Percentiles rank a stretch among this genome's conserved stretches.
Evolutionary conservation across 2,888 invertebrate species (phyloP).

Genomic region (Punctoribates punctum): DNA sequence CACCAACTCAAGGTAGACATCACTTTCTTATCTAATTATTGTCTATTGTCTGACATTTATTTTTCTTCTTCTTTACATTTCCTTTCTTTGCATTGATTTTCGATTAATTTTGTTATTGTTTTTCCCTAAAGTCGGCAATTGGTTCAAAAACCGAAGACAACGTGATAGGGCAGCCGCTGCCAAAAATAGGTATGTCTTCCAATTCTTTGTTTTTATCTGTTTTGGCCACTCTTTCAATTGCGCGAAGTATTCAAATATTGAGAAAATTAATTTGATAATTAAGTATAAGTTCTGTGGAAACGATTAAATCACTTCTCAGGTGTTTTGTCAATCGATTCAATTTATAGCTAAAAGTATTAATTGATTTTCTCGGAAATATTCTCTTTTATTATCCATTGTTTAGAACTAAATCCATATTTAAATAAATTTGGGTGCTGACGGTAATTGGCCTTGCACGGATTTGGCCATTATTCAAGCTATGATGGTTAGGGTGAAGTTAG

Average conservation of each 20-base stretch:
- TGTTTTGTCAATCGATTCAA: not conserved
- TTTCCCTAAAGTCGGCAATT: slow-evolving; percentile 67
- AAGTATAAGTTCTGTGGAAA: too few relatives aligned
- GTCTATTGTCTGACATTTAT: not conserved
- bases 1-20: slow-evolving; percentile 68
- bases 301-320: not conserved
- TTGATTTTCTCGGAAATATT: not conserved
- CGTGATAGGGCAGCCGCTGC: slow-evolving; percentile 86
- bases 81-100: not conserved
- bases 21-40: not conserved
- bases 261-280: too few relatives aligned
- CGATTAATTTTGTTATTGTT: not conserved
- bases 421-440: too few relatives aligned
- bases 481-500: too few relatives aligned
- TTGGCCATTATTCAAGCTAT: too few relatives aligned
- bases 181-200: slow-evolving; percentile 75
- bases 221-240: not conserved
- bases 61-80: not conserved
- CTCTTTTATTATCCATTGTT: not conserved
- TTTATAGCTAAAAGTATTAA: not conserved
- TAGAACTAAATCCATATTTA: too few relatives aligned
- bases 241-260: not conserved
- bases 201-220: not conserved
- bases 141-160: slow-evolving; percentile 86
- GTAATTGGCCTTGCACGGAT: too few relatives aligned